A percentile compares a stretch with the other conserved stretches of the same genome.
Evolutionary conservation across 1,140 invertebrate genomes (phyloP).

Genomic region (Platyscapa corneri): DNA sequence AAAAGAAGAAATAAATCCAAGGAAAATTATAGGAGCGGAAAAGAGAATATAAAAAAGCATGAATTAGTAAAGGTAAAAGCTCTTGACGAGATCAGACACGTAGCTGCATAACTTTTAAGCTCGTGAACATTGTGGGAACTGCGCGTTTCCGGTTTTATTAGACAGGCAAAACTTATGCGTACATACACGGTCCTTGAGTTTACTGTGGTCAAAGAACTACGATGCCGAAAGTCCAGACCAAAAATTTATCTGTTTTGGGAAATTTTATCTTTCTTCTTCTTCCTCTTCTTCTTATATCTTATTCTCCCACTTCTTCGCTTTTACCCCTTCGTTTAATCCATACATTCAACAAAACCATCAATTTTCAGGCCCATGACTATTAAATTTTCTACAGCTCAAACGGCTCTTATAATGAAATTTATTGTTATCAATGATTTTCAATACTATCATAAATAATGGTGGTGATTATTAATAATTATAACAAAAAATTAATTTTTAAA

Average conservation of each 20-base stretch:
- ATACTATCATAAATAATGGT: neutral
- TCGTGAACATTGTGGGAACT: conserved; percentile 35
- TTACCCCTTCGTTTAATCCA: conserved; percentile 32
- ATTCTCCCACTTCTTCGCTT: conserved; percentile 41
- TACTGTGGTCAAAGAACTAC: conserved; percentile 58
- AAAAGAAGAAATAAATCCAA: neutral
- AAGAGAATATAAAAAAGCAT: neutral
- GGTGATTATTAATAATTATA: neutral
- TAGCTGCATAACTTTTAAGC: conserved; percentile 59
- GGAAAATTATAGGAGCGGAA: neutral
- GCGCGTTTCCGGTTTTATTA: conserved; percentile 61
- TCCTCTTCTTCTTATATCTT: neutral
- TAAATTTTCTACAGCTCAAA: neutral
- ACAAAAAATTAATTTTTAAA: no score
- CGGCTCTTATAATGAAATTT: neutral
- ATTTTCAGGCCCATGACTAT: conserved; percentile 20
- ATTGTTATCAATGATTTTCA: conserved; percentile 23
- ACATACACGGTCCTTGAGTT: conserved; percentile 56
- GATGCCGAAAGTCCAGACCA: conserved; percentile 54
- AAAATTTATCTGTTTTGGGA: conserved; percentile 39
- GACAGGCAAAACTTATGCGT: conserved; percentile 36
- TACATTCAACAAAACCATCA: conserved; percentile 13
- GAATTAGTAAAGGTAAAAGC: conserved; percentile 33
- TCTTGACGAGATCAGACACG: neutral
- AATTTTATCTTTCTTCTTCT: conserved; percentile 15